Conservation (phyloP, 1,140 invertebrate species). For the Bombus cullumanus region DNA sequence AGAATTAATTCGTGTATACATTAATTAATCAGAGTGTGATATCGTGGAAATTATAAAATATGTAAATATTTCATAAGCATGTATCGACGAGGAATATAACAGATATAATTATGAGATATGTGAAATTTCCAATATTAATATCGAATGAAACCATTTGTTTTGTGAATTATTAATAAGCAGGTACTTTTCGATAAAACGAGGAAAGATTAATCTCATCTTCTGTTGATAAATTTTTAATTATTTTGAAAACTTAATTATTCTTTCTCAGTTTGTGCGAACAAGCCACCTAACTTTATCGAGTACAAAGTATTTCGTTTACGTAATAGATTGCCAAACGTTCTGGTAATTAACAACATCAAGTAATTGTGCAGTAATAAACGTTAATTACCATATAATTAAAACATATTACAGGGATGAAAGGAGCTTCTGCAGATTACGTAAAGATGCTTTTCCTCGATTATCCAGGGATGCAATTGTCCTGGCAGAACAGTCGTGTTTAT, state of each 20-base stretch:
- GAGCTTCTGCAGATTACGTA: slow-evolving; percentile 4
- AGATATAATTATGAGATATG: no score
- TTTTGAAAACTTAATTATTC: background rate
- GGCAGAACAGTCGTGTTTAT: background rate
- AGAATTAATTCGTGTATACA: no score
- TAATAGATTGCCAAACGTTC: background rate
- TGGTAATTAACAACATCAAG: background rate
- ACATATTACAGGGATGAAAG: background rate
- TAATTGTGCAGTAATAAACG: background rate
- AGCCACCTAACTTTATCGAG: background rate
- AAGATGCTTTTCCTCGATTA: slow-evolving; percentile 30
- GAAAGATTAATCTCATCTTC: background rate
- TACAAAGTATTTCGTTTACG: background rate
- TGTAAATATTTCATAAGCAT: no score
- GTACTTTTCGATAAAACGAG: background rate
- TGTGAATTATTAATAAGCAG: background rate
- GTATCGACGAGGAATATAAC: no score
- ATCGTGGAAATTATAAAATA: no score
- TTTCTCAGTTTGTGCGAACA: background rate
- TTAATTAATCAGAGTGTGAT: no score
- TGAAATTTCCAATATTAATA: background rate
- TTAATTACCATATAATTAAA: background rate
- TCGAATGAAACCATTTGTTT: background rate
- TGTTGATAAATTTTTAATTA: background rate
- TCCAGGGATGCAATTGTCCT: background rate